Percentiles rank a stretch among this genome's conserved stretches.
Conservation (phyloP, 2,797 vertebrate species). For the Gallirallus australis region DNA sequence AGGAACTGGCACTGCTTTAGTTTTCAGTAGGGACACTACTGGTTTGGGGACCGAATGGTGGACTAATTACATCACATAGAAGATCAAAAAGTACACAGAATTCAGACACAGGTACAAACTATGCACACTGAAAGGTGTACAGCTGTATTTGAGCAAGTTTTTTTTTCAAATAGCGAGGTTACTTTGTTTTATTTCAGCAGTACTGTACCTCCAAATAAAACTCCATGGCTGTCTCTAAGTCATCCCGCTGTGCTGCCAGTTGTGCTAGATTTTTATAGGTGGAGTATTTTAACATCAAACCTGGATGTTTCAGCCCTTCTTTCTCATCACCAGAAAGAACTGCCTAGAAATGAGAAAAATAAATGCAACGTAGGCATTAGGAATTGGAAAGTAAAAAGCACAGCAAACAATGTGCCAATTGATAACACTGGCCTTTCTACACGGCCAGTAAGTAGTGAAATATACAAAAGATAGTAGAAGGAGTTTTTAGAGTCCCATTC, state of each 20-base stretch:
- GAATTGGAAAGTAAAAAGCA: neutral
- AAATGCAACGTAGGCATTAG: rapidly evolving
- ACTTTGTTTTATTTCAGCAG: neutral
- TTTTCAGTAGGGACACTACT: neutral
- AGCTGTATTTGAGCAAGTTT: neutral
- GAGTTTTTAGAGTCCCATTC: neutral
- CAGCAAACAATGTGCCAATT: neutral
- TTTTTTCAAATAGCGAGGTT: neutral
- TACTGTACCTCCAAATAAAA: slow-evolving; percentile 92
- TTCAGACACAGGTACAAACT: neutral
- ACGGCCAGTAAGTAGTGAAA: neutral
- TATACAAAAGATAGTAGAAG: neutral
- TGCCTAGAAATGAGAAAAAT: slow-evolving; percentile 80
- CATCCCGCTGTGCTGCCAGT: slow-evolving; percentile 87
- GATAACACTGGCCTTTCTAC: neutral
- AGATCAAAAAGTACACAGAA: neutral
- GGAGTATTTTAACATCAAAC: slow-evolving; percentile 97
- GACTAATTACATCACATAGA: neutral
- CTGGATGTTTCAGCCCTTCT: slow-evolving; percentile 94
- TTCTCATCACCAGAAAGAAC: slow-evolving; percentile 91
- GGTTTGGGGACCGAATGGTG: neutral
- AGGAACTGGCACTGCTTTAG: neutral
- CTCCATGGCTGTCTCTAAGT: slow-evolving; percentile 93
- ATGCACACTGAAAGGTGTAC: neutral
- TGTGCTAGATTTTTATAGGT: slow-evolving; percentile 97